Conservation (phyloP, 2,888 invertebrate species). For the Drosophila ezoana region DNA sequence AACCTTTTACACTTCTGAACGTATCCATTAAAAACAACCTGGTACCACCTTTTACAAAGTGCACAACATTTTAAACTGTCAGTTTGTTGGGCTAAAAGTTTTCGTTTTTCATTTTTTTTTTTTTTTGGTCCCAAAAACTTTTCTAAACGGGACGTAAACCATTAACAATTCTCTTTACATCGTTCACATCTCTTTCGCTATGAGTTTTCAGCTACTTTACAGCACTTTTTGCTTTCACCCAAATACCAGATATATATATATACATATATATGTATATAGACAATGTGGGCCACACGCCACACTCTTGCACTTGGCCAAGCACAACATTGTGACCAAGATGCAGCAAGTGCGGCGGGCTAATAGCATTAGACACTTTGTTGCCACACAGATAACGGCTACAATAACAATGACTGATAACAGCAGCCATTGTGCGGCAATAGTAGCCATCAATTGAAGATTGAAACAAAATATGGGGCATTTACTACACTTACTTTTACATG, state of each 20-base stretch:
- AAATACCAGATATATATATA: constrained; percentile 2
- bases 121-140: constrained; percentile 21
- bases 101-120: constrained; percentile 2
- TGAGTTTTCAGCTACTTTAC: constrained; percentile 8
- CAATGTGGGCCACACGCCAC: constrained; percentile 18
- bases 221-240: constrained; percentile 21
- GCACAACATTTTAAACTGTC: constrained; percentile 33
- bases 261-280: neutral
- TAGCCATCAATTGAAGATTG: constrained; percentile 58
- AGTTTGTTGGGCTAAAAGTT: constrained; percentile 21
- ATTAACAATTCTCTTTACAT: constrained; percentile 47
- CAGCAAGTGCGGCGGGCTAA: constrained; percentile 32
- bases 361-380: constrained; percentile 49
- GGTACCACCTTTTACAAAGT: constrained; percentile 5
- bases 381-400: constrained; percentile 33
- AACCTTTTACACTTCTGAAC: constrained; percentile 4
- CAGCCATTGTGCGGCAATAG: constrained; percentile 48
- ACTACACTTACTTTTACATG: neutral
- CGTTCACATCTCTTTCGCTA: constrained; percentile 25
- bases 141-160: constrained; percentile 27
- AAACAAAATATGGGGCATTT: constrained; percentile 49
- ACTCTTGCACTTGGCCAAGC: constrained; percentile 33
- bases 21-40: constrained; percentile 8
- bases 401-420: constrained; percentile 41
- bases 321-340: constrained; percentile 40